These are phyloP conservation scores for Neopipo cinnamomea DNA, from an alignment of 2,113 vertebrate species.

Conservation along the genomic window DNA sequence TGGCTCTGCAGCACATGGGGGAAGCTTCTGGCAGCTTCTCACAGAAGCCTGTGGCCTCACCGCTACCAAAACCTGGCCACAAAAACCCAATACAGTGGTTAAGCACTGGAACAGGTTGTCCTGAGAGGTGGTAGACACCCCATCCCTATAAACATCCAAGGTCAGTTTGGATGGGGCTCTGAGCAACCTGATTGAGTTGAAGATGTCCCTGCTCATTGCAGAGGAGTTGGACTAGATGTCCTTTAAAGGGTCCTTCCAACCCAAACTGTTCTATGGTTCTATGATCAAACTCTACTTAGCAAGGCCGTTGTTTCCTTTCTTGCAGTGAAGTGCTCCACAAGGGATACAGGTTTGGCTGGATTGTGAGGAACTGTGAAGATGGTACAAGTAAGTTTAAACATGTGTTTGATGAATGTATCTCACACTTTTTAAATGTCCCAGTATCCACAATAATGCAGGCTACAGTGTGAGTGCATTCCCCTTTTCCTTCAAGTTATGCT, in stretches of 20 bases:
- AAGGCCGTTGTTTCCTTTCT: background rate
- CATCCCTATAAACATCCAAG: background rate
- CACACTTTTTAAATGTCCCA: background rate
- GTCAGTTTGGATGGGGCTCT: background rate
- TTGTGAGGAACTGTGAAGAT: background rate
- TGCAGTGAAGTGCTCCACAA: background rate
- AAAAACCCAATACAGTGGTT: background rate
- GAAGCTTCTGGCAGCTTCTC: background rate
- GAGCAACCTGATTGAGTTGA: background rate
- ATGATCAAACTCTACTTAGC: background rate
- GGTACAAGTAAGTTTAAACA: accelerated
- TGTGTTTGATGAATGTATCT: background rate
- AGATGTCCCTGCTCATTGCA: background rate
- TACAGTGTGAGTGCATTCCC: background rate
- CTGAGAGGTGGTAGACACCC: background rate
- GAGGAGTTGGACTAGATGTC: background rate
- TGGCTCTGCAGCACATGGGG: background rate
- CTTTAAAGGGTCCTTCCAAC: background rate
- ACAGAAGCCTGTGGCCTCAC: background rate
- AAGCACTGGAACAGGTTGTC: background rate
- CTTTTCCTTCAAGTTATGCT: background rate
- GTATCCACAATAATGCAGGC: background rate
- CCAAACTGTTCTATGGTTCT: background rate
- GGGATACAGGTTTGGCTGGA: accelerated
- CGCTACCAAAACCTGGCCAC: background rate